Evolutionary conservation across 2,797 vertebrate species (phyloP).

Genomic region (Cygnus olor): DNA sequence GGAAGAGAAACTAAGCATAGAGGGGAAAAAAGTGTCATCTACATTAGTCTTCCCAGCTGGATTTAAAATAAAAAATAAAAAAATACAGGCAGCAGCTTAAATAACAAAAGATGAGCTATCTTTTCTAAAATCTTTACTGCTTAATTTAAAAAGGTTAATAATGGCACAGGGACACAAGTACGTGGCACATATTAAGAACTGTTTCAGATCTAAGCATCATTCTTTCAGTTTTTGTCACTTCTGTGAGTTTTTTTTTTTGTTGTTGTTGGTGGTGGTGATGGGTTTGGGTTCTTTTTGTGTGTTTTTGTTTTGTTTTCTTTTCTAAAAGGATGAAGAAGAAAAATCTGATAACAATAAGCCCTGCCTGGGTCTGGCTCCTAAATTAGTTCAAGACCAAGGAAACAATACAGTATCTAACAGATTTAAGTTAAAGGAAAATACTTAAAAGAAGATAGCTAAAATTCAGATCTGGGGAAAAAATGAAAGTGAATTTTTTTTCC

Average conservation of each 20-base stretch:
- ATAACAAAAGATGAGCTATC: not conserved
- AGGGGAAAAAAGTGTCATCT: not conserved
- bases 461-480: not conserved
- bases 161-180: not conserved
- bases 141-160: not conserved
- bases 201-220: not conserved
- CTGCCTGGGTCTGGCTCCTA: not conserved
- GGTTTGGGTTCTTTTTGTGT: too few relatives aligned
- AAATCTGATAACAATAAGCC: not conserved
- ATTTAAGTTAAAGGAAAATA: constrained; percentile 5
- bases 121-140: not conserved
- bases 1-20: not conserved
- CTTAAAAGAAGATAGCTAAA: not conserved
- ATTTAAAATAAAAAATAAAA: not conserved
- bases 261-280: too few relatives aligned
- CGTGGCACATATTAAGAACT: rapidly evolving
- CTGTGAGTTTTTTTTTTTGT: too few relatives aligned
- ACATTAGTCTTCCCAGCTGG: not conserved
- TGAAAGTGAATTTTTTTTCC: not conserved
- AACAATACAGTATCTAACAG: constrained; percentile 2
- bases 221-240: not conserved
- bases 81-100: not conserved
- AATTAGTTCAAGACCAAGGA: not conserved
- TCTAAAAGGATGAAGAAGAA: not conserved
- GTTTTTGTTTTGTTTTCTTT: too few relatives aligned